Base-by-base conservation (phyloP, 2,888 invertebrate species). In the Luperina testacea region DNA sequence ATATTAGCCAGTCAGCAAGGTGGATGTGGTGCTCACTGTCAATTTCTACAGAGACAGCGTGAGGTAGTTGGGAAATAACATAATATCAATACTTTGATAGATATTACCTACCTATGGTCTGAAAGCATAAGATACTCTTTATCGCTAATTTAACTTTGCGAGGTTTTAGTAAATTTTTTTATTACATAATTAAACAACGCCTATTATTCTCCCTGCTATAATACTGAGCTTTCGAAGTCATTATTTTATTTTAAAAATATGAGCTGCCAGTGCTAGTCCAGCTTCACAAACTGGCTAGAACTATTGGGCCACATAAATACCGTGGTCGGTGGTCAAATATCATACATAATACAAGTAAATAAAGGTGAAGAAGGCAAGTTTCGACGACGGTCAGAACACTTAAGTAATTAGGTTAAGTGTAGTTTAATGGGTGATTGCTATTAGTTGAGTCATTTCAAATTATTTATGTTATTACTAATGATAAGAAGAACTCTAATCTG, bases 391-490 rank as follows among this genome's bases (percentile, higher is more conserved):
- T 27, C 53, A 32, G 11, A 65, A 53, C 42, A 64, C 27, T 75
- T 7, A 17, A 20, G 42, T 42, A 51, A 42, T 70, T 51, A 74
- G 70, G 59, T 59, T 80, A 67, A 71, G 42, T 59, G 5, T 48
- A 48, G 17, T 72, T 64, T 65, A 27, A 27, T 1, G 15, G 48
- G 4, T 17, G 24, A 72, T 48, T 65, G 6, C 9, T 42, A 51
- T 57, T 61, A 57, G 51, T 51, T 76, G 57, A 76, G 45, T 69
- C 75, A 79, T 74, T 73, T 53, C 2, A 42, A 70, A 57, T 45
- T 45, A 42, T 72, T 78, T 27, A 51, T 51, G 68, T 51, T 72
- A 57, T 79, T 53, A 53, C 48, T 80, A 70, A 80, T 67, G 27
- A 57, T 70, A 48, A 57, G 70, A 61, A 69, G n/a, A 48, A 42